Percentiles rank a stretch among this genome's conserved stretches.
Evolutionary conservation across 2,797 vertebrate genomes (phyloP).

Genomic region (Eremophila alpestris): DNA sequence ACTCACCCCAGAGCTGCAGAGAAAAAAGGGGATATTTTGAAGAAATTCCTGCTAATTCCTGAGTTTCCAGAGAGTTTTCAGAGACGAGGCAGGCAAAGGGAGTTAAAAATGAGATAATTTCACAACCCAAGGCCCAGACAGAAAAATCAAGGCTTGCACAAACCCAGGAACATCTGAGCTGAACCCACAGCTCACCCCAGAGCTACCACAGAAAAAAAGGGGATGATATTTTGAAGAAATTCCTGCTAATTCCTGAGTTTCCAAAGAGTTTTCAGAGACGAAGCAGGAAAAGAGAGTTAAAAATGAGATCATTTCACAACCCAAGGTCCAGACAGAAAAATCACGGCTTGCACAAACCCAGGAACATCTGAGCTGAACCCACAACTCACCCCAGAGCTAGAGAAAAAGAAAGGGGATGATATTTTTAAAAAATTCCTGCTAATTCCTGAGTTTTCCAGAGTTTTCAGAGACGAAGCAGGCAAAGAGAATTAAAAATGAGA

Average conservation of each 20-base stretch:
- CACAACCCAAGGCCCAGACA: neutral
- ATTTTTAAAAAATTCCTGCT: no score
- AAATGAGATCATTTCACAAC: neutral
- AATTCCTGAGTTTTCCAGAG: neutral
- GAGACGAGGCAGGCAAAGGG: fast-evolving
- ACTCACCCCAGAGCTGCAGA: neutral
- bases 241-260: neutral
- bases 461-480: fast-evolving
- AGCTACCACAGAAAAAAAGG: neutral
- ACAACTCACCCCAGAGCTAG: neutral
- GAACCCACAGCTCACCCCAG: neutral
- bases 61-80: neutral
- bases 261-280: fast-evolving
- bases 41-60: no score
- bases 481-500: neutral
- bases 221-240: no score
- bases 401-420: neutral
- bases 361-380: neutral
- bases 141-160: no score
- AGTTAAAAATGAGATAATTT: fast-evolving
- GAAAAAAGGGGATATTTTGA: no score
- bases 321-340: neutral
- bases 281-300: neutral
- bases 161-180: neutral
- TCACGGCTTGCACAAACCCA: neutral